phyloP scores from a whole-genome alignment of 2,888 invertebrate genomes.

The Agrilus biguttatus region DNA sequence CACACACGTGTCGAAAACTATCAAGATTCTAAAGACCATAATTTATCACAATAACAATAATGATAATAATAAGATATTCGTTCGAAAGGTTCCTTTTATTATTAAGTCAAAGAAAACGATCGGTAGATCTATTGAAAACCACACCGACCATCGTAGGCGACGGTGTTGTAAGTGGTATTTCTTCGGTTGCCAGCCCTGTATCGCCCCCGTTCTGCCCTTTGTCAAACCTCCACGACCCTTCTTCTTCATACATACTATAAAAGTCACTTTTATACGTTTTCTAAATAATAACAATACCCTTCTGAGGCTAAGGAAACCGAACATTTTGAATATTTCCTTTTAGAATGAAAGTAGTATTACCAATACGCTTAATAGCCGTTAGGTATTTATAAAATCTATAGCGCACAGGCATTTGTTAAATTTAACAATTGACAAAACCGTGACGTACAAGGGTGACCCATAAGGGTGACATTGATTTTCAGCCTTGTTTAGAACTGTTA shows the following conservation, averaged over 20 bases:
- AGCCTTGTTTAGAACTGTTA: constrained; percentile 6
- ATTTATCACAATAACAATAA: constrained; percentile 25
- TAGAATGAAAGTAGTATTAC: no score
- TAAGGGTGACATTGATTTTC: constrained; percentile 10
- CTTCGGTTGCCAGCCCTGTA: constrained; percentile 17
- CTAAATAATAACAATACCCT: constrained; percentile 4
- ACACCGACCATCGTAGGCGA: constrained; percentile 17
- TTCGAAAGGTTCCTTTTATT: constrained; percentile 16
- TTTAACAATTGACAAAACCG: constrained; percentile 4
- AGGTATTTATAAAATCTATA: no score
- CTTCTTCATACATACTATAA: constrained; percentile 7
- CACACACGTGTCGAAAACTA: constrained; percentile 29
- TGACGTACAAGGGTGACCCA: constrained; percentile 5
- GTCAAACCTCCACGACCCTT: constrained; percentile 8
- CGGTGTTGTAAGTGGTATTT: constrained; percentile 14
- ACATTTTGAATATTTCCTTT: no score
- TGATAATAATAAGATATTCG: no score
- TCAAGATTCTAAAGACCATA: constrained; percentile 24
- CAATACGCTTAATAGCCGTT: no score
- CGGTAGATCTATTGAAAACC: constrained; percentile 22
- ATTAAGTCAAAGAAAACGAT: constrained; percentile 16
- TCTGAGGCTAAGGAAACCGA: constrained; percentile 2
- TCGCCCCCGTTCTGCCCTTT: constrained; percentile 17
- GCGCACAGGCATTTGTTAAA: background rate
- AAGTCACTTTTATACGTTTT: constrained; percentile 8